These are phyloP conservation scores for Siderastrea radians DNA, from an alignment of 92 coral and sea anemone species.

Conservation along the genomic window DNA sequence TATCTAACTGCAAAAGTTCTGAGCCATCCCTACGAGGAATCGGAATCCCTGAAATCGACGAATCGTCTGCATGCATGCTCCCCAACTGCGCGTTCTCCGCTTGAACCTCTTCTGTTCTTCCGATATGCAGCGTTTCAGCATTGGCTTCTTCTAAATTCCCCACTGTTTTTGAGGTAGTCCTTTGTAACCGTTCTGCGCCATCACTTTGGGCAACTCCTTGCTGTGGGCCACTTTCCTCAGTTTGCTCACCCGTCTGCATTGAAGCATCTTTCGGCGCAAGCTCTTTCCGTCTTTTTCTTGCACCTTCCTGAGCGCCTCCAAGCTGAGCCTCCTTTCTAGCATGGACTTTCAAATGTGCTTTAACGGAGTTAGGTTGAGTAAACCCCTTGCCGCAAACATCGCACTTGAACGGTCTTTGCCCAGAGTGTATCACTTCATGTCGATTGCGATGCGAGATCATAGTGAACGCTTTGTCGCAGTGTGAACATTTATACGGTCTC, in stretches of 20 bases:
- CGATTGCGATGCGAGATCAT: conserved; percentile 50
- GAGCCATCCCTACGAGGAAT: not conserved
- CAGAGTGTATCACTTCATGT: conserved; percentile 55
- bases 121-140: not conserved
- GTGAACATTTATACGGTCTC: conserved; percentile 54
- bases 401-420: conserved; percentile 52
- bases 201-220: not conserved
- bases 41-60: not conserved
- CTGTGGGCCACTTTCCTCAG: not conserved
- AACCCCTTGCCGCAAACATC: conserved; percentile 48
- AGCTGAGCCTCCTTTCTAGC: conserved; percentile 17
- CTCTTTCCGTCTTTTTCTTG: not conserved
- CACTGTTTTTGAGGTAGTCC: not conserved
- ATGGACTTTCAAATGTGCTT: conserved; percentile 52
- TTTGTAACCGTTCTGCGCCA: not conserved
- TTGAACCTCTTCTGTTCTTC: conserved; percentile 4
- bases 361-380: conserved; percentile 29
- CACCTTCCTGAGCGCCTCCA: not conserved
- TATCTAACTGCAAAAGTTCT: not conserved
- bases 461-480: conserved; percentile 51
- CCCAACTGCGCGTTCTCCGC: not conserved
- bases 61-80: not conserved
- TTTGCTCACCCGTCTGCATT: conserved; percentile 16
- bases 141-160: not conserved
- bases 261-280: not conserved